Conservation (phyloP, 2,888 invertebrate genomes). For the Clusia tigrina region DNA sequence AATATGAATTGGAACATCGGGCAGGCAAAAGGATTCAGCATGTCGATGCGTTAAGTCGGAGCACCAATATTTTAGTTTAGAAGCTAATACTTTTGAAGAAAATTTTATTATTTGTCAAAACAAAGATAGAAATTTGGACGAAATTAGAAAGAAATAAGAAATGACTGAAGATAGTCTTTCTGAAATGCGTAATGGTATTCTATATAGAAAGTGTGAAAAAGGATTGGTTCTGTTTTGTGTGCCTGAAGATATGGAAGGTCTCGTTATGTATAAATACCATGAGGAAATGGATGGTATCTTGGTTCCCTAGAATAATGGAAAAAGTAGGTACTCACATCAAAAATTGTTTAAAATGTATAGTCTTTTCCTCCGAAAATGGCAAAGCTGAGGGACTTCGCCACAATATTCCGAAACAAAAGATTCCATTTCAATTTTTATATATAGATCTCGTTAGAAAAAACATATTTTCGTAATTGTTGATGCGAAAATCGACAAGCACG, state of each 20-base stretch:
- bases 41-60: neutral
- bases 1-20: neutral
- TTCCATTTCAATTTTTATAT: too few relatives aligned
- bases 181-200: neutral
- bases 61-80: too few relatives aligned
- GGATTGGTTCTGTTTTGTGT: neutral
- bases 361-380: neutral
- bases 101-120: neutral
- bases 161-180: neutral
- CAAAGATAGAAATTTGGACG: neutral
- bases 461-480: neutral
- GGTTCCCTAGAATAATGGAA: too few relatives aligned
- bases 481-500: neutral
- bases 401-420: neutral
- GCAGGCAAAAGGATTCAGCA: neutral
- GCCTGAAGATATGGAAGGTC: neutral
- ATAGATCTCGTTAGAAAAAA: neutral
- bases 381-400: neutral
- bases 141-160: neutral
- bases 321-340: neutral
- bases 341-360: constrained; percentile 13
- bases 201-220: neutral
- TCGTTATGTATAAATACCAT: neutral
- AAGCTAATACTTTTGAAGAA: neutral
- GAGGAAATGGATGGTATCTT: neutral